Evolutionary conservation across 1,140 invertebrate species (phyloP).

Genomic region (Heliothis subflexa): DNA sequence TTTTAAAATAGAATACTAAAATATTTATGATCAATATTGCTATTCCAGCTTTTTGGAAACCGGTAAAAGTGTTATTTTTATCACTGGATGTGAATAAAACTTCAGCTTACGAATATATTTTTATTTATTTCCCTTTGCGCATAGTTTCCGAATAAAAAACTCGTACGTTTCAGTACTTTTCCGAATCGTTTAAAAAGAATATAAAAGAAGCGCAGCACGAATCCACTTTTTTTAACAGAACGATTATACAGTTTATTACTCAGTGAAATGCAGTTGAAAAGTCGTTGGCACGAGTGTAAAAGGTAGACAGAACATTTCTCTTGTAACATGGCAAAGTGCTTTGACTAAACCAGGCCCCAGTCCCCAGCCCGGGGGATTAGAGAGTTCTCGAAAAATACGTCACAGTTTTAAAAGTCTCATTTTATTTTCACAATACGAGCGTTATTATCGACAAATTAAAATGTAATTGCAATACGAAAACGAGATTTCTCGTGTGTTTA

Average conservation of each 20-base stretch:
- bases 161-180: not conserved
- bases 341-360: conserved; percentile 43
- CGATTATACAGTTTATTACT: conserved; percentile 26
- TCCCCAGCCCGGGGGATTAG: conserved; percentile 38
- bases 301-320: conserved; percentile 38
- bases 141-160: not conserved
- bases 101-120: too few species aligned
- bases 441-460: conserved; percentile 5
- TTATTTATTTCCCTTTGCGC: not conserved
- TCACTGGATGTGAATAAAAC: too few species aligned
- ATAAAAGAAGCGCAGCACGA: not conserved
- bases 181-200: not conserved
- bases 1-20: too few species aligned
- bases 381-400: conserved; percentile 43
- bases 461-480: not conserved
- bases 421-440: not conserved
- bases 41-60: too few species aligned
- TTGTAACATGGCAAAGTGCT: conserved; percentile 48
- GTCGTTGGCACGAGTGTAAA: conserved; percentile 39
- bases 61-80: too few species aligned
- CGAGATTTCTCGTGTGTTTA: not conserved
- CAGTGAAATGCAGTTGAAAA: conserved; percentile 34
- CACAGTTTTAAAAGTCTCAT: not conserved
- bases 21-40: too few species aligned
- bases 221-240: not conserved